Percentiles rank a stretch among this genome's conserved stretches.
phyloP scores from a whole-genome alignment of 2,888 invertebrate genomes.

The Gortyna flavago region DNA sequence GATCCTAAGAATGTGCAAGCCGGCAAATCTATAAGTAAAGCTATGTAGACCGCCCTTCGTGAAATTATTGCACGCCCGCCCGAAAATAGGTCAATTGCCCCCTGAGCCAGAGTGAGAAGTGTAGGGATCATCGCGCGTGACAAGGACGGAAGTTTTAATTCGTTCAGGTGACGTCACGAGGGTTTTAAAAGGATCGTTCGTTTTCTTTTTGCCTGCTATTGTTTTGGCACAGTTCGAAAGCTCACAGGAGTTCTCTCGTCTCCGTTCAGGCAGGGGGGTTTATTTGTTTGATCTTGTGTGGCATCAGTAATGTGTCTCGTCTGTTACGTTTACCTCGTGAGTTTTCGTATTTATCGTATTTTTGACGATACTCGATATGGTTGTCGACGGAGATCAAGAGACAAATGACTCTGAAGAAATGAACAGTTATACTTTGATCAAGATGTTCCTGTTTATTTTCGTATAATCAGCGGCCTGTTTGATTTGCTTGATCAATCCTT shows the following conservation, averaged over 20 bases:
- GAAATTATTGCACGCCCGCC: constrained; percentile 87
- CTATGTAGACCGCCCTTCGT: constrained; percentile 81
- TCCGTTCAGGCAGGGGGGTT: constrained; percentile 68
- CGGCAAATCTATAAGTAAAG: constrained; percentile 79
- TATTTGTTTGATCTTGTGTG: constrained; percentile 71
- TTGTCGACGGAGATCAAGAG: constrained; percentile 67
- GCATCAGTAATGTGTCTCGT: constrained; percentile 75
- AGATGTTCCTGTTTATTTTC: constrained; percentile 72
- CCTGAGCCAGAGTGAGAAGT: constrained; percentile 80
- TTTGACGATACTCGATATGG: constrained; percentile 57
- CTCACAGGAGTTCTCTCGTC: constrained; percentile 69
- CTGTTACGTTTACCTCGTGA: constrained; percentile 56
- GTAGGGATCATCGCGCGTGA: constrained; percentile 75
- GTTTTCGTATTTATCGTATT: constrained; percentile 60
- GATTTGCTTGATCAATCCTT: constrained; percentile 51
- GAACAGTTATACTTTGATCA: constrained; percentile 77
- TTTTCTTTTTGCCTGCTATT: constrained; percentile 83
- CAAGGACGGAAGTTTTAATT: constrained; percentile 83
- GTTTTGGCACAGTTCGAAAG: constrained; percentile 78
- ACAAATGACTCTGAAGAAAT: constrained; percentile 77
- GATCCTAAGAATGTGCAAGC: constrained; percentile 82
- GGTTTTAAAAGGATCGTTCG: constrained; percentile 82
- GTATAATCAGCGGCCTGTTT: constrained; percentile 69
- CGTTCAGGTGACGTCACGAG: constrained; percentile 88
- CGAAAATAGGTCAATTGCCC: constrained; percentile 90